These are phyloP conservation scores for Argopecten irradians DNA, from an alignment of 1,140 invertebrate species.

Conservation along the genomic window DNA sequence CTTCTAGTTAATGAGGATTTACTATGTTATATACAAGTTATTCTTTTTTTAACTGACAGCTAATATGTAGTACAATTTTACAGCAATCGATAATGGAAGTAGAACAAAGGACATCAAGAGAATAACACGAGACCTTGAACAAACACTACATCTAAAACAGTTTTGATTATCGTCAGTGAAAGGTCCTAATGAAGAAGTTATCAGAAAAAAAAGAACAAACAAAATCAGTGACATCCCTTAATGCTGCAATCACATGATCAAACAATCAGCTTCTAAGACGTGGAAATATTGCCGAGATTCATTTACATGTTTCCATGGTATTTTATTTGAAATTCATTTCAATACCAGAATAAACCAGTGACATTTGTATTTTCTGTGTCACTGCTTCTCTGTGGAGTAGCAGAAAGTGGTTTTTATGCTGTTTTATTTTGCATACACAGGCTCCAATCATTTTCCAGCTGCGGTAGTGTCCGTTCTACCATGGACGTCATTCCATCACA, in stretches of 20 bases:
- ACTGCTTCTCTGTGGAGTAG: neutral
- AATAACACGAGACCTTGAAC: neutral
- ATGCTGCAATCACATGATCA: neutral
- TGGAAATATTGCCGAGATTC: neutral
- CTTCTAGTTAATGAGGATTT: too few relatives aligned
- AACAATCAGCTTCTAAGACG: neutral
- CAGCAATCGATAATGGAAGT: neutral
- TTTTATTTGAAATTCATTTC: slow-evolving; percentile 19
- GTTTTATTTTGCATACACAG: slow-evolving; percentile 17
- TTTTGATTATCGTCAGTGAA: neutral
- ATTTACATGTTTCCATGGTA: slow-evolving; percentile 3
- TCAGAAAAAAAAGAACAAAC: neutral
- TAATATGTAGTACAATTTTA: too few relatives aligned
- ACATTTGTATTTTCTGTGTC: neutral
- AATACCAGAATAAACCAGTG: neutral
- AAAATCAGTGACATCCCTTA: neutral
- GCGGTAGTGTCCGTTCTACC: neutral
- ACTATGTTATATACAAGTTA: too few relatives aligned
- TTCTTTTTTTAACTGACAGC: too few relatives aligned
- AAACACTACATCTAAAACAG: neutral
- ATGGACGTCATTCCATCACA: neutral
- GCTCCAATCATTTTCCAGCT: neutral
- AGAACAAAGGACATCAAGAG: neutral
- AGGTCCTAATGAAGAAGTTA: neutral
- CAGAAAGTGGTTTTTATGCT: neutral